These are phyloP conservation scores for Microctonus aethiopoides DNA, from an alignment of 2,888 invertebrate genomes.

Conservation along the genomic window DNA sequence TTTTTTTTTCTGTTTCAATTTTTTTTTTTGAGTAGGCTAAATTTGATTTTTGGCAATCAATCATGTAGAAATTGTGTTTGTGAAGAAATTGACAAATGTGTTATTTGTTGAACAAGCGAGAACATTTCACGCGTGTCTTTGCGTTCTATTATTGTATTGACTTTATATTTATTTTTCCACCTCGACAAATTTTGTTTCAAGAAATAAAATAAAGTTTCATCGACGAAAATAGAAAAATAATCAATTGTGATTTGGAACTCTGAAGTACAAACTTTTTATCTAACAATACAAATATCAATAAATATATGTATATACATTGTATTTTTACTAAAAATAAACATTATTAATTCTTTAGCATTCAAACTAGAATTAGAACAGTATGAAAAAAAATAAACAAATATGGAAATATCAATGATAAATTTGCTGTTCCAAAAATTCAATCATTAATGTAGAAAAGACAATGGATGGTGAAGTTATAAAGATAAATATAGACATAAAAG, in stretches of 20 bases:
- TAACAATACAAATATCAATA: too few species aligned
- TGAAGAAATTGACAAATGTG: constrained; percentile 41
- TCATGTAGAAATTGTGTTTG: not conserved
- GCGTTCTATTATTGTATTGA: constrained; percentile 36
- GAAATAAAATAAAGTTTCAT: not conserved
- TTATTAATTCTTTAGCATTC: too few species aligned
- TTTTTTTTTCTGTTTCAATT: too few species aligned
- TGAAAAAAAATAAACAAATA: not conserved
- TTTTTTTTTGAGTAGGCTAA: too few species aligned
- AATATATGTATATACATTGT: too few species aligned
- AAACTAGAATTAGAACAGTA: not conserved
- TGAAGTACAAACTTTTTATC: too few species aligned
- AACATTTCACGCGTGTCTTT: constrained; percentile 29
- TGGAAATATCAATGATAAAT: not conserved
- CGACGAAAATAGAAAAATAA: not conserved
- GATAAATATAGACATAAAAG: constrained; percentile 40
- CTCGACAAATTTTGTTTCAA: not conserved
- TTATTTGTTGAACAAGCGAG: constrained; percentile 47
- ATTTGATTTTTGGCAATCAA: too few species aligned
- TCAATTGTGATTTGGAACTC: too few species aligned
- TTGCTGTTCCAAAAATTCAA: not conserved
- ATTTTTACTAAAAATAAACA: too few species aligned
- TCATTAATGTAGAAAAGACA: constrained; percentile 3
- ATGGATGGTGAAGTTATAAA: constrained; percentile 9
- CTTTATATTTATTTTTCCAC: constrained; percentile 25